Evolutionary conservation across 2,113 vertebrate species (phyloP), one percentile per base, ranked within the genome.

Genomic region (Beaufortia kweichowensis): DNA sequence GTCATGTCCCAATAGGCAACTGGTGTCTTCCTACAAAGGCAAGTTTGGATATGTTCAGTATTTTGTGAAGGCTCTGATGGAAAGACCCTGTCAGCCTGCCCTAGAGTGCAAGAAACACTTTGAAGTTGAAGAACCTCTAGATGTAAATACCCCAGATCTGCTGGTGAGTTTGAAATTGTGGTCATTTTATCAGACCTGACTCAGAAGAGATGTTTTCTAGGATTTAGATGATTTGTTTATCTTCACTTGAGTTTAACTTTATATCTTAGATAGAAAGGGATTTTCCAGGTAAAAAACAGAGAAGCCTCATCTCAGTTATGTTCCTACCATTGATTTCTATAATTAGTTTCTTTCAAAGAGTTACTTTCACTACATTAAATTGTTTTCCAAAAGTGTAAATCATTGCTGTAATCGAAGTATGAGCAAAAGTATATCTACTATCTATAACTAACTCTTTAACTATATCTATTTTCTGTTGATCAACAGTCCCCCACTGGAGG

Each of bases 401-500:
- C n/a, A n/a, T n/a, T n/a, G n/a, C n/a, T n/a, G n/a, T n/a, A n/a
- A n/a, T n/a, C n/a, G 41, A 46, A 46, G 41, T 14, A 7, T 5
- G 35, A 39, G 12, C 14, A 12, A 11, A 67, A 48, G 24, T 19
- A 50, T 1, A 72, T 41, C 1, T 39, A 28, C 19, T 46, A 0
- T 46, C 14, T n/a, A n/a, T n/a, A n/a, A n/a, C n/a, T n/a, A n/a
- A n/a, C n/a, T n/a, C n/a, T n/a, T n/a, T n/a, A n/a, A n/a, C 19
- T 60, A 2, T 60, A 2, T 39, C 23, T 24, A 63, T 10, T 19
- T 35, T 65, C 0, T 62, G n/a, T n/a, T n/a, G n/a, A 17, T 82
- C 10, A 31, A 65, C 83, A 99, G 97, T 94, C 90, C 1, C 96
- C 97, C 0, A 91, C 95, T 0, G 93, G 94, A 0, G 96, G 95